Evolutionary conservation across 2,797 vertebrate species (phyloP).

Genomic region (Taenioides sp.): DNA sequence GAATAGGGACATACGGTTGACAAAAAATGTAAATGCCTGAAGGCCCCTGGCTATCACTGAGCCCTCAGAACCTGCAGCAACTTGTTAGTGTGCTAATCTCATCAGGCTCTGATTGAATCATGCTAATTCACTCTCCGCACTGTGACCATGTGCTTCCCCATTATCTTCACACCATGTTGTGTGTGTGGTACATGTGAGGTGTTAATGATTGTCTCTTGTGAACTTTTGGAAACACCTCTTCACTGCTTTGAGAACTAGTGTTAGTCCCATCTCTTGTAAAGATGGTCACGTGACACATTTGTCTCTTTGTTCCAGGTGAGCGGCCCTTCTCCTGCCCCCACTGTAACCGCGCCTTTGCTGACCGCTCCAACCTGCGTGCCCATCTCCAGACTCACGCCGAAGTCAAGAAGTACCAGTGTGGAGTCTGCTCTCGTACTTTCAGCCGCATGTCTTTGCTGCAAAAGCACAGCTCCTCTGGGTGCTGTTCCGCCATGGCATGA

Average conservation of each 20-base stretch:
- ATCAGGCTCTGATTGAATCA: conserved; percentile 76
- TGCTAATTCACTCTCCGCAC: conserved; percentile 63
- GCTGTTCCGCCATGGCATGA: conserved; percentile 78
- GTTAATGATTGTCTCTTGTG: conserved; percentile 50
- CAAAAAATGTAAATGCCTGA: conserved; percentile 57
- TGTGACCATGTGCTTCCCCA: conserved; percentile 52
- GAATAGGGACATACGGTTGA: conserved; percentile 43
- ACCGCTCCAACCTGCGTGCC: conserved; percentile 95
- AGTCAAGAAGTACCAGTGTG: conserved; percentile 96
- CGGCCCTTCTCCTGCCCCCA: conserved; percentile 84
- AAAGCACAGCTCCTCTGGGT: conserved; percentile 91
- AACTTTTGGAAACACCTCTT: conserved; percentile 31
- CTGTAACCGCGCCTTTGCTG: conserved; percentile 94
- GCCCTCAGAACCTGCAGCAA: conserved; percentile 61
- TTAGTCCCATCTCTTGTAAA: conserved; percentile 21
- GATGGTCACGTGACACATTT: conserved; percentile 20
- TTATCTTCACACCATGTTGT: conserved; percentile 56
- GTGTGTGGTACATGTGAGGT: conserved; percentile 37
- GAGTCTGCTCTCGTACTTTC: conserved; percentile 92
- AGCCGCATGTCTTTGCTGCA: conserved; percentile 96
- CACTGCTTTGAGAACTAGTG: neutral
- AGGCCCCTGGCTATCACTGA: conserved; percentile 53
- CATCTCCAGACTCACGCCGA: conserved; percentile 97
- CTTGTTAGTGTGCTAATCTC: conserved; percentile 71
- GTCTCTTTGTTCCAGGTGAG: conserved; percentile 66